Conservation (phyloP, 2,797 vertebrate genomes). For the Tokudaia tokunoshimensis region DNA sequence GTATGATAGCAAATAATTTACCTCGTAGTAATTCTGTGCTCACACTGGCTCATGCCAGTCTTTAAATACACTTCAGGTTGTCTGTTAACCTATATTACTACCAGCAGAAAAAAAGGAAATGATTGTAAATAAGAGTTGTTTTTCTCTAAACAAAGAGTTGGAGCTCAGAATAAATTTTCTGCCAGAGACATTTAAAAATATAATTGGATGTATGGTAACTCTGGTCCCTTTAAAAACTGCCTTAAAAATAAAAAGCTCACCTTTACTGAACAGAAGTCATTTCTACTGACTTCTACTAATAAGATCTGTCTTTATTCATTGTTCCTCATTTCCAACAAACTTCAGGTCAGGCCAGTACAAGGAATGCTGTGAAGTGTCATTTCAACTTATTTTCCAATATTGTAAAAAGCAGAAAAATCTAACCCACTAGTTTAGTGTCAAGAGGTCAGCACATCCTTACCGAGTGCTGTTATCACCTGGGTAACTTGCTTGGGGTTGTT, state of each 20-base stretch:
- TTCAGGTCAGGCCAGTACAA: neutral
- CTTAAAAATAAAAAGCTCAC: neutral
- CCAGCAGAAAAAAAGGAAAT: neutral
- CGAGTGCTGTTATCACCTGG: neutral
- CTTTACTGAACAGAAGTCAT: neutral
- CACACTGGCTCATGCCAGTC: neutral
- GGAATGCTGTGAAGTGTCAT: constrained; percentile 16
- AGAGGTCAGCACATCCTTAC: neutral
- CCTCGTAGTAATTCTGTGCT: neutral
- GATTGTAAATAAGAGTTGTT: neutral
- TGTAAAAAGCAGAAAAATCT: neutral
- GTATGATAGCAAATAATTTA: constrained; percentile 50
- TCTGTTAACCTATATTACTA: constrained; percentile 6
- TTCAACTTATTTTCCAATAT: constrained; percentile 44
- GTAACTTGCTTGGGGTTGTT: neutral
- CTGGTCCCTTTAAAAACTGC: neutral
- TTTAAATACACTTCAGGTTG: constrained; percentile 44
- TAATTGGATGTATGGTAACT: neutral
- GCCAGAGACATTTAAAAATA: constrained; percentile 4
- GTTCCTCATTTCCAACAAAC: constrained; percentile 11
- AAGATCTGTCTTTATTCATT: neutral
- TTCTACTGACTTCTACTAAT: neutral
- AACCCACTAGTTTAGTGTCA: neutral
- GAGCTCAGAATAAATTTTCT: constrained; percentile 46
- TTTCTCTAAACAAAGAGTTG: neutral